Percentiles rank a stretch among this genome's conserved stretches.
phyloP scores from a whole-genome alignment of 2,797 vertebrate species.

The Muscicapa striata region DNA sequence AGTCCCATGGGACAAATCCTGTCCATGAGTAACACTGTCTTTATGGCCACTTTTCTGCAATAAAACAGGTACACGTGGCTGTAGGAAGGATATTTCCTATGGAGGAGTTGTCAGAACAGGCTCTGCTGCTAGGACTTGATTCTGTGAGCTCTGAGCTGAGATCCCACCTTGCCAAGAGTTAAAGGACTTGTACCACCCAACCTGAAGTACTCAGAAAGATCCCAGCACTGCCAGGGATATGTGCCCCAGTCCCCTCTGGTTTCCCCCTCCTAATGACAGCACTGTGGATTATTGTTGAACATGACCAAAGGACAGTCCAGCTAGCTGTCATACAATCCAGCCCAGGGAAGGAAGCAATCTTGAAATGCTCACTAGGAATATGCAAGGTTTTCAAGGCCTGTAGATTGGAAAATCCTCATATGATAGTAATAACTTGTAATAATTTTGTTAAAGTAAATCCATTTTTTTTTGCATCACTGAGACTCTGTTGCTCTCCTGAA shows the following conservation, averaged over 20 bases:
- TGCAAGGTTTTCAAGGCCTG: not conserved
- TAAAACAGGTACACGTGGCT: not conserved
- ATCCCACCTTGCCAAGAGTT: not conserved
- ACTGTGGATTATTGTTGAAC: not conserved
- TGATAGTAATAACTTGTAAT: not conserved
- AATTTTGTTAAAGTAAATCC: not conserved
- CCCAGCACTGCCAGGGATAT: not conserved
- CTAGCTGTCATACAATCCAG: not conserved
- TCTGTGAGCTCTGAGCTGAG: not conserved
- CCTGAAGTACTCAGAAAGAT: not conserved
- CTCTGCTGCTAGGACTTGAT: not conserved
- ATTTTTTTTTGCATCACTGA: not conserved
- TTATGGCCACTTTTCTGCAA: not conserved
- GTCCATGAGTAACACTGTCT: fast-evolving
- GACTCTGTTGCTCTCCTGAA: not conserved
- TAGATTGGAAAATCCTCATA: not conserved
- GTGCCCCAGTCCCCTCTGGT: not conserved
- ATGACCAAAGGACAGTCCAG: not conserved
- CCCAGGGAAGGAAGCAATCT: not conserved
- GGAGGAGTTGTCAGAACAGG: not conserved
- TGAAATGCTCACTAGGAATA: not conserved
- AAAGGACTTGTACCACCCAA: not conserved
- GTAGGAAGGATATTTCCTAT: not conserved
- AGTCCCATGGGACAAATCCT: not conserved
- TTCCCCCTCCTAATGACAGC: not conserved